Conservation (phyloP, 2,888 invertebrate genomes). For the Heteropelma amictum region DNA sequence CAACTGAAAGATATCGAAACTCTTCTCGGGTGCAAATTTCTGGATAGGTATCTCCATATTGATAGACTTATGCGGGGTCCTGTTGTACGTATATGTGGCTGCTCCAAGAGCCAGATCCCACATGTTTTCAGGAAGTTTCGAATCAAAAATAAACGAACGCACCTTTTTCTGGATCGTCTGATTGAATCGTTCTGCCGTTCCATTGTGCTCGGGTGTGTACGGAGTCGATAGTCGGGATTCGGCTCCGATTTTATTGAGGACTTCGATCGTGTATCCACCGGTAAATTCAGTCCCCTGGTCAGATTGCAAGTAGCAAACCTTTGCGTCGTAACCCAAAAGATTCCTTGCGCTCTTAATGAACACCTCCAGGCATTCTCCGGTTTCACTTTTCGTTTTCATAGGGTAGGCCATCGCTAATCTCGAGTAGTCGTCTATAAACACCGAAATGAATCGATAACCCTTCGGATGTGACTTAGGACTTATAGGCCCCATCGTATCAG, state of each 20-base stretch:
- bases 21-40: conserved; percentile 43
- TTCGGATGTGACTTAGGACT: conserved; percentile 53
- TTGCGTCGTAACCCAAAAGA: conserved; percentile 53
- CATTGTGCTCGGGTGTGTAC: conserved; percentile 51
- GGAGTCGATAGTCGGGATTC: too few relatives aligned
- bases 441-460: conserved; percentile 53
- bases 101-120: conserved; percentile 57
- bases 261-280: conserved; percentile 53
- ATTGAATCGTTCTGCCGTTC: conserved; percentile 52
- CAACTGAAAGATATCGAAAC: conserved; percentile 44
- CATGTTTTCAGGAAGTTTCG: conserved; percentile 53
- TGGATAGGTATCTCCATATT: conserved; percentile 34
- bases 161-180: conserved; percentile 53
- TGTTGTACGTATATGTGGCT: conserved; percentile 54
- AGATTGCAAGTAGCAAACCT: conserved; percentile 57
- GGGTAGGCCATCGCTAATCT: conserved; percentile 56
- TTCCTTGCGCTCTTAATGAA: conserved; percentile 54
- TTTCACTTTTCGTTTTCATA: conserved; percentile 54
- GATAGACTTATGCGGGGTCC: conserved; percentile 51
- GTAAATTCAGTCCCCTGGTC: conserved; percentile 59
- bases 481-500: conserved; percentile 53
- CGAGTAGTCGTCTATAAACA: conserved; percentile 60
- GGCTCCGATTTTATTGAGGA: conserved; percentile 35
- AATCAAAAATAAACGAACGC: conserved; percentile 47
- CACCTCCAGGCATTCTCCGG: conserved; percentile 46